A percentile compares a stretch with the other conserved stretches of the same genome.
Evolutionary conservation across 1,140 invertebrate species (phyloP).

Genomic region (Anthonomus grandis): DNA sequence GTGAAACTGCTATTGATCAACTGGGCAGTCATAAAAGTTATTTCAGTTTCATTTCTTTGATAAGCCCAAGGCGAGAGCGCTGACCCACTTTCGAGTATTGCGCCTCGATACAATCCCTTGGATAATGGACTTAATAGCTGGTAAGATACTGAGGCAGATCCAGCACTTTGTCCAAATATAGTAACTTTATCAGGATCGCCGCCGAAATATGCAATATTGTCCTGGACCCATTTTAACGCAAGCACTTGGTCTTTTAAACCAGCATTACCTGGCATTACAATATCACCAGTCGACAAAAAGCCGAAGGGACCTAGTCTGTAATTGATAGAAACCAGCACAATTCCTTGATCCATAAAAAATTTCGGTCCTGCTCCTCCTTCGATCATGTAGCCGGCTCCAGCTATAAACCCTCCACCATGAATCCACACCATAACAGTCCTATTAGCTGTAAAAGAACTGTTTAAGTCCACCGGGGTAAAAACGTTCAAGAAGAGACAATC

Average conservation of each 20-base stretch:
- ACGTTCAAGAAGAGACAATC: constrained; percentile 21
- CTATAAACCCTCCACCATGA: constrained; percentile 23
- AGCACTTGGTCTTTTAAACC: constrained; percentile 15
- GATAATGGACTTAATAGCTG: constrained; percentile 6
- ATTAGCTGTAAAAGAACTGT: background rate
- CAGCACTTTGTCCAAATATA: constrained; percentile 19
- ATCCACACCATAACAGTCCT: constrained; percentile 23
- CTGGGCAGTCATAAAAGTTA: constrained; percentile 13
- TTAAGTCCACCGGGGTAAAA: background rate
- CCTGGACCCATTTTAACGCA: constrained; percentile 14
- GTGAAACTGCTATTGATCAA: background rate
- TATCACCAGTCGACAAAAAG: constrained; percentile 17
- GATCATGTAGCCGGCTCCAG: constrained; percentile 1
- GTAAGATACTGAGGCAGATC: constrained; percentile 8
- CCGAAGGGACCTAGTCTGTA: constrained; percentile 27
- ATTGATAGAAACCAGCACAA: constrained; percentile 21
- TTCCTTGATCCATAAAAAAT: constrained; percentile 20
- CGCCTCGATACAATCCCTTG: constrained; percentile 23
- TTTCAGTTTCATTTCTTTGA: constrained; percentile 15
- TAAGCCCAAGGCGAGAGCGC: constrained; percentile 23
- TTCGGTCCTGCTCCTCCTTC: constrained; percentile 10
- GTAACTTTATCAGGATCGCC: constrained; percentile 22
- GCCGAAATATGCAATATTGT: constrained; percentile 21
- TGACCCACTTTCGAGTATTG: constrained; percentile 23
- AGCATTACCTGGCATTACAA: constrained; percentile 14